These are phyloP conservation scores for Meteorus sp. DNA, from an alignment of 1,140 invertebrate genomes.

Conservation along the genomic window DNA sequence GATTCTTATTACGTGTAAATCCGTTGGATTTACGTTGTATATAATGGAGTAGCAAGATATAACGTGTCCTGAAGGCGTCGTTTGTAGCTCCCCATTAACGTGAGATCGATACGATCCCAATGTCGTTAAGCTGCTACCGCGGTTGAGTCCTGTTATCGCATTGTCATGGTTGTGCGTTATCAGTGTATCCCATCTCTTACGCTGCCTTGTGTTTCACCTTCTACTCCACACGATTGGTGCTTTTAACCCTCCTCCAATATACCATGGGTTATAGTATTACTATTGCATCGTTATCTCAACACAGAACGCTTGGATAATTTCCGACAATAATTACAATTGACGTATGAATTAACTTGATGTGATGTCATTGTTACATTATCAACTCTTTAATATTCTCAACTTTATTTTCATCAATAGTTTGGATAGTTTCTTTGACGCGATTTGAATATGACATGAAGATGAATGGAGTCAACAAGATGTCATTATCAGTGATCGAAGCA, in stretches of 20 bases:
- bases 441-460: no score
- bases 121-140: conserved; percentile 12
- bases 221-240: background rate
- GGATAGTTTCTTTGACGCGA: no score
- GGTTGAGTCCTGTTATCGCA: conserved; percentile 16
- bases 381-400: no score
- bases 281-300: background rate
- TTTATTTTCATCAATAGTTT: no score
- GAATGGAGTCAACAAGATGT: no score
- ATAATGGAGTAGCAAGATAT: background rate
- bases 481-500: no score
- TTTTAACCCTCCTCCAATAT: no score
- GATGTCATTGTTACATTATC: no score
- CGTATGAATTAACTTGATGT: no score
- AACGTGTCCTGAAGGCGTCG: conserved; percentile 11
- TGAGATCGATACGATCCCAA: conserved; percentile 10
- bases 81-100: conserved; percentile 3
- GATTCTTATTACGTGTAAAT: no score
- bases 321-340: conserved; percentile 2
- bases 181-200: conserved; percentile 6
- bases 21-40: no score
- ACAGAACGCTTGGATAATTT: background rate
- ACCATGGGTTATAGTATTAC: background rate
- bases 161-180: conserved; percentile 10
- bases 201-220: background rate